Conservation (phyloP, 2,888 invertebrate species). For the Operophtera brumata region DNA sequence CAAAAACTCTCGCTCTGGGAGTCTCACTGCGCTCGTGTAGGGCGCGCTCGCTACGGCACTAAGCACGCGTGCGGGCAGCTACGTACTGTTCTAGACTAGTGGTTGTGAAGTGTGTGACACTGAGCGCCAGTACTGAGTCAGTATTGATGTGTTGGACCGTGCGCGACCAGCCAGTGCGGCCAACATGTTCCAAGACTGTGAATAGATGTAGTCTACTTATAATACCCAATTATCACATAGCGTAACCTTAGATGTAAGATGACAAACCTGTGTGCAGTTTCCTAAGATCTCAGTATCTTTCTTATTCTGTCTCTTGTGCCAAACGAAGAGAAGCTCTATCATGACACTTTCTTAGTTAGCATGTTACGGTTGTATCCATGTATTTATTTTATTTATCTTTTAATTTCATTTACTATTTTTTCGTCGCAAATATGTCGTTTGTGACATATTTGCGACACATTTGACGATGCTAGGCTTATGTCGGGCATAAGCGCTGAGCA, state of each 20-base stretch:
- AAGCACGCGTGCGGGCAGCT: conserved; percentile 23
- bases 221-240: conserved; percentile 40
- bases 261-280: conserved; percentile 69
- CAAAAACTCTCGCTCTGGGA: conserved; percentile 65
- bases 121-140: conserved; percentile 34
- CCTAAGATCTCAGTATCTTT: conserved; percentile 72
- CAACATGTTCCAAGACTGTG: conserved; percentile 66
- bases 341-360: conserved; percentile 63
- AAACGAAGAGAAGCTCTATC: conserved; percentile 61
- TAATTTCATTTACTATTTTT: conserved; percentile 28
- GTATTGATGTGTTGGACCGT: conserved; percentile 19
- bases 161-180: conserved; percentile 38
- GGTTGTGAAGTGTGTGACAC: conserved; percentile 39
- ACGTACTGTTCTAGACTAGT: conserved; percentile 24
- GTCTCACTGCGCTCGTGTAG: conserved; percentile 71
- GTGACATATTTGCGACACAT: conserved; percentile 12
- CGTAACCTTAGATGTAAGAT: conserved; percentile 41
- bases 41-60: conserved; percentile 33
- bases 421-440: conserved; percentile 30
- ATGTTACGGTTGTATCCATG: conserved; percentile 51
- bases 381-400: conserved; percentile 68
- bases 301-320: conserved; percentile 64
- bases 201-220: conserved; percentile 55
- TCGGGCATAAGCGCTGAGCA: conserved; percentile 23
- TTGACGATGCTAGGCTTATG: conserved; percentile 17